These are phyloP conservation scores for Limenitis arthemis DNA, from an alignment of 2,888 invertebrate species.

Conservation along the genomic window DNA sequence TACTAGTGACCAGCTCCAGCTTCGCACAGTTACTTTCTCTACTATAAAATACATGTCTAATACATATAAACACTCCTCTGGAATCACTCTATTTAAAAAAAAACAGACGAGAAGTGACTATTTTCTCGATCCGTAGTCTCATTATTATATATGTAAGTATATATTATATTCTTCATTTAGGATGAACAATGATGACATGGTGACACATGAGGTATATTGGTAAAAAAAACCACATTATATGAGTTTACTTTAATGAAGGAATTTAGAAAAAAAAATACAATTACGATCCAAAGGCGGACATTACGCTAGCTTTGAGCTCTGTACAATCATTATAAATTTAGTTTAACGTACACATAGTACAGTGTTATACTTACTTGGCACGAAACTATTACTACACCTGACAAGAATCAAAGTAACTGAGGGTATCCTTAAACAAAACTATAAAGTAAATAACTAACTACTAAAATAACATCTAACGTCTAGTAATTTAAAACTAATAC, in stretches of 20 bases:
- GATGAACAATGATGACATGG: no score
- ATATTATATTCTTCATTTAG: no score
- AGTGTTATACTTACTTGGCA: constrained; percentile 33
- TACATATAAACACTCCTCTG: no score
- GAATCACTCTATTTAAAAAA: no score
- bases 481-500: constrained; percentile 66
- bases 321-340: constrained; percentile 38
- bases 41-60: no score
- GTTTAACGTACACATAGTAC: constrained; percentile 22
- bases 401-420: constrained; percentile 45
- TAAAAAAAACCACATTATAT: constrained; percentile 38
- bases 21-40: no score
- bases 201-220: background rate
- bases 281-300: constrained; percentile 48
- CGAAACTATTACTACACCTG: constrained; percentile 34
- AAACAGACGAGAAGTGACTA: no score
- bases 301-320: constrained; percentile 48
- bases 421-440: constrained; percentile 52
- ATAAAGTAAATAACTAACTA: constrained; percentile 62
- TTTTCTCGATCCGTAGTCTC: no score
- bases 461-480: constrained; percentile 64
- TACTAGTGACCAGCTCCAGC: no score
- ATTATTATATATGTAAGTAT: no score
- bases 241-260: constrained; percentile 56
- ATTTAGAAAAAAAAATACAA: constrained; percentile 61